Percentiles rank a stretch among this genome's conserved stretches.
Conservation (phyloP, 2,888 invertebrate genomes). For the Dynastes hyllus region DNA sequence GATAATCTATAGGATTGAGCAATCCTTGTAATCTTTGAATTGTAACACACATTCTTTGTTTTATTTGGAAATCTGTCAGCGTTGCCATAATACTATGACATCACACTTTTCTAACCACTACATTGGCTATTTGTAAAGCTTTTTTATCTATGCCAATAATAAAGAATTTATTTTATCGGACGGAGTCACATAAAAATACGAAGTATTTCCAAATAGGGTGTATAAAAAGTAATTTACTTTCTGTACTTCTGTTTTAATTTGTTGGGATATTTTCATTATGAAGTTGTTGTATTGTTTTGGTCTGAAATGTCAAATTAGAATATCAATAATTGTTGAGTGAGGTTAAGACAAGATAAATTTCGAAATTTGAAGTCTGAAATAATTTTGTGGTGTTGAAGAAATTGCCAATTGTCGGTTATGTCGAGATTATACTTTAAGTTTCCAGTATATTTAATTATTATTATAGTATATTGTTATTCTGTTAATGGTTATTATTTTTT, state of each 20-base stretch:
- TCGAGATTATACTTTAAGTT: neutral
- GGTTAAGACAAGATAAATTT: too few species aligned
- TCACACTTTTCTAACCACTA: too few species aligned
- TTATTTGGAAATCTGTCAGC: too few species aligned
- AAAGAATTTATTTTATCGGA: too few species aligned
- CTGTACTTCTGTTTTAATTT: neutral
- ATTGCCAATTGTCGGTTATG: neutral
- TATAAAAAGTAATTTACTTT: neutral
- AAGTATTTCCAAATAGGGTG: too few species aligned
- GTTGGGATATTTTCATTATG: neutral
- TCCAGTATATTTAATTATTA: neutral
- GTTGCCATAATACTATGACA: too few species aligned
- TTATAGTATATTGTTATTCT: neutral
- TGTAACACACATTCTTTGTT: too few species aligned
- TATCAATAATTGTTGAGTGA: neutral
- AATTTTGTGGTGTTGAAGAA: neutral
- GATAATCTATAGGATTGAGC: too few species aligned
- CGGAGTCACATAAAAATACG: too few species aligned
- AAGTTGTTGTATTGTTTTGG: neutral
- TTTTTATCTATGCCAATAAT: too few species aligned
- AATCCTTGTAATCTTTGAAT: too few species aligned
- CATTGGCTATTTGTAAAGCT: too few species aligned
- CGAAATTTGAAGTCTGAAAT: slow-evolving; percentile 1
- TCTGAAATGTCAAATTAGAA: neutral
- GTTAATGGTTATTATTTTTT: slow-evolving; percentile 3